Evolutionary conservation across 2,113 vertebrate species (phyloP), one percentile per base, ranked within the genome.

Genomic region (Gopherus flavomarginatus): DNA sequence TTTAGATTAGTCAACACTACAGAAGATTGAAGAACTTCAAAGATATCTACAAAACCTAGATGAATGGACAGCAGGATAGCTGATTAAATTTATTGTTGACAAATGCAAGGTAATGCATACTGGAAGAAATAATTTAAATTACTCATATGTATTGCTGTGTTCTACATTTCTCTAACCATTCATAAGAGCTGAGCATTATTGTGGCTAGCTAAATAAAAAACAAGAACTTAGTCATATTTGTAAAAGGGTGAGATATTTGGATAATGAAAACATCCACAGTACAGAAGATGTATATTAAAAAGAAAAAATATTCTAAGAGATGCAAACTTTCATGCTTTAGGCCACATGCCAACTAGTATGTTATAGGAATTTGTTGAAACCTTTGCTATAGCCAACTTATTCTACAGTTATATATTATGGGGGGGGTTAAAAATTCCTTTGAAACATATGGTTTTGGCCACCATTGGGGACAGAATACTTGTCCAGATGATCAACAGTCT

Each of bases 51-150:
- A 88, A 72, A 80, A n/a, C 8, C 1, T 3, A 95, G 92, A 65
- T 53, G 92, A 85, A 94, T 11, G 8, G 85, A 44, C 6, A 75
- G 69, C 83, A 54, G 42, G 9, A 72, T 86, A 59, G 29, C 65
- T 93, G 94, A 94, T 90, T 59, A 86, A 84, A 82, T 59, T 82
- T 52, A 11, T 29, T 92, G n/a, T 49, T 86, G 78, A 80, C 21
- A 80, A 10, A 85, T 62, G 31, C 52, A 78, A 27, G 75, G 42
- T 47, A 91, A 95, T 62, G 57, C 14, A 87, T 1, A 62, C 72
- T 86, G 31, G 27, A 94, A 97, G 78, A 27, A 9, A 92, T 27
- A 21, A 93, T 38, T 8, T 81, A 16, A 1, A 0, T 27, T 96
- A 42, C 22, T 85, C 42, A 80, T 69, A 6, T 59, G 92, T 82